Evolutionary conservation across 2,797 vertebrate species (phyloP).

Genomic region (Miichthys miiuy): DNA sequence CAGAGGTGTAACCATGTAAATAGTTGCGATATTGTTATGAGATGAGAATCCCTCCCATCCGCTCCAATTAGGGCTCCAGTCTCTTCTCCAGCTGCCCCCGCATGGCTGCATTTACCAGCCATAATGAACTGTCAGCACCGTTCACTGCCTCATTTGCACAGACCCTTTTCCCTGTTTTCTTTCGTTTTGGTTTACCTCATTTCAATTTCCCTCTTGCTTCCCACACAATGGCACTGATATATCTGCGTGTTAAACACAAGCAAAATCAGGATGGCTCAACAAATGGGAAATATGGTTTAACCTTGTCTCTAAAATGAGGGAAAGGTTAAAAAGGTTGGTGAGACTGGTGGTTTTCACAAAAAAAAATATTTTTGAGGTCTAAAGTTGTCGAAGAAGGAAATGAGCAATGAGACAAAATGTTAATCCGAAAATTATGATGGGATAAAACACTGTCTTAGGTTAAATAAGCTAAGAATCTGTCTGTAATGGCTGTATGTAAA

Average conservation of each 20-base stretch:
- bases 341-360: neutral
- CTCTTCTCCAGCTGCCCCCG: slow-evolving; percentile 64
- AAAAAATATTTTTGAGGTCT: neutral
- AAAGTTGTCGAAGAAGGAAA: neutral
- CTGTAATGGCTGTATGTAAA: neutral
- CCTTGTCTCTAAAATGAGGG: slow-evolving; percentile 2
- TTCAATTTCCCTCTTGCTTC: slow-evolving; percentile 55
- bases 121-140: slow-evolving; percentile 81
- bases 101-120: slow-evolving; percentile 74
- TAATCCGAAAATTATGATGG: neutral
- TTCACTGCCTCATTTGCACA: slow-evolving; percentile 79
- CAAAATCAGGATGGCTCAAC: slow-evolving; percentile 4
- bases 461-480: neutral
- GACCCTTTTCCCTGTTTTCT: slow-evolving; percentile 58
- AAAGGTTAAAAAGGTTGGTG: slow-evolving; percentile 10
- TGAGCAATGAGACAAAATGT: neutral
- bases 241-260: slow-evolving; percentile 33
- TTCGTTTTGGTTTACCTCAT: slow-evolving; percentile 46
- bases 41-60: slow-evolving; percentile 75
- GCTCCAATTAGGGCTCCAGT: slow-evolving; percentile 77
- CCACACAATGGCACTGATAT: slow-evolving; percentile 28
- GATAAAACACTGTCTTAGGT: neutral
- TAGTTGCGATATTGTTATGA: slow-evolving; percentile 73
- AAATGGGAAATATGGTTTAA: slow-evolving; percentile 10
- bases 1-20: slow-evolving; percentile 68